A percentile compares a stretch with the other conserved stretches of the same genome.
These are phyloP conservation scores for Agelastica alni DNA, from an alignment of 2,888 invertebrate species.

Conservation along the genomic window DNA sequence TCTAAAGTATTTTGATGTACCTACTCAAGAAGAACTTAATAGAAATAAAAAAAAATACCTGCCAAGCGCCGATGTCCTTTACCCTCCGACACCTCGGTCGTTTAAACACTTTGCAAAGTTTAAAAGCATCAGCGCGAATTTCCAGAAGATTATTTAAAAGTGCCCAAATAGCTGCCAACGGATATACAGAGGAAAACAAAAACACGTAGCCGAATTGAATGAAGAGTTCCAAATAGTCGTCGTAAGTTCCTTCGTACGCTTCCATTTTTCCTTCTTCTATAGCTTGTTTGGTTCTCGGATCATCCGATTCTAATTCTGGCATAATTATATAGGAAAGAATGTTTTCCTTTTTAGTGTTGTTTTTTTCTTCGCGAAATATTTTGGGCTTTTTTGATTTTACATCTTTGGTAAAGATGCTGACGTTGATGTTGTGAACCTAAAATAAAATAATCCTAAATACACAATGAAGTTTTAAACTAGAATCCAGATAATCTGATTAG, in stretches of 20 bases:
- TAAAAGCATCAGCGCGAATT: constrained; percentile 75
- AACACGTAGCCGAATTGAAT: constrained; percentile 81
- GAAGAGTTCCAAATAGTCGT: constrained; percentile 78
- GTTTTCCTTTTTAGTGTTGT: constrained; percentile 2
- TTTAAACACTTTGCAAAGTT: constrained; percentile 71
- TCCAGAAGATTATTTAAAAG: constrained; percentile 75
- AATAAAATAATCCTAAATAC: constrained; percentile 6
- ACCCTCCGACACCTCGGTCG: constrained; percentile 69
- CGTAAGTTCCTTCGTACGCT: constrained; percentile 73
- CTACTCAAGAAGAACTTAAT: too few relatives aligned
- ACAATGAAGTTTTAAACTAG: too few relatives aligned
- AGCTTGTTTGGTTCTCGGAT: constrained; percentile 59
- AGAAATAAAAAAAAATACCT: constrained; percentile 63
- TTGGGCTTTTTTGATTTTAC: constrained; percentile 28
- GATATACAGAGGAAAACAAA: constrained; percentile 76
- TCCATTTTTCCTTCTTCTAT: constrained; percentile 59
- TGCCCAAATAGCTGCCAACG: constrained; percentile 75
- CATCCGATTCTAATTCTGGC: constrained; percentile 55
- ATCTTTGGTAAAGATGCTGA: constrained; percentile 14
- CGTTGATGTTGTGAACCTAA: constrained; percentile 22
- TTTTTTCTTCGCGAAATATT: constrained; percentile 26
- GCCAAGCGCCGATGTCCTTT: constrained; percentile 78
- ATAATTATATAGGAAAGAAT: constrained; percentile 39
- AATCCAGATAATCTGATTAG: too few relatives aligned
- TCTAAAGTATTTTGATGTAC: too few relatives aligned